Conservation (phyloP, 2,888 invertebrate species). For the Calameuta idolon region DNA sequence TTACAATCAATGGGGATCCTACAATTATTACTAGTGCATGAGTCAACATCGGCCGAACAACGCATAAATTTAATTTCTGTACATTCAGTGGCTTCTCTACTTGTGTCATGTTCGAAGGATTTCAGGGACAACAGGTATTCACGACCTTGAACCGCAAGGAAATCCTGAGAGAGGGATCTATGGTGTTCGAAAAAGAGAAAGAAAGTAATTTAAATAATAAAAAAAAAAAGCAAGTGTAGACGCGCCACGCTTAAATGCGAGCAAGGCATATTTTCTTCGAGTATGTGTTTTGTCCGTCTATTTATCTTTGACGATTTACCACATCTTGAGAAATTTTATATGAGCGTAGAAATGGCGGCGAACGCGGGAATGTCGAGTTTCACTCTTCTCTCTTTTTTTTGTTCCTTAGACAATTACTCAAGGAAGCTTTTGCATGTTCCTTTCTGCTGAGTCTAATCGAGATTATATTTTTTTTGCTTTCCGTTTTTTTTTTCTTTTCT, state of each 20-base stretch:
- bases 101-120: background rate
- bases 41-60: background rate
- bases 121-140: background rate
- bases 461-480: background rate
- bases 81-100: constrained; percentile 2
- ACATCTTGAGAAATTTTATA: background rate
- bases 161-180: background rate
- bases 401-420: background rate
- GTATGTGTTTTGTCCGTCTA: background rate
- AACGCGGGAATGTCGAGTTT: background rate
- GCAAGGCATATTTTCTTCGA: background rate
- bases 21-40: constrained; percentile 60
- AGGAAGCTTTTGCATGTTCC: background rate
- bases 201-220: background rate
- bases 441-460: background rate
- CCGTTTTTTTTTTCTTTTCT: background rate
- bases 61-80: constrained; percentile 1
- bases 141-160: background rate
- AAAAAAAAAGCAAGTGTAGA: background rate
- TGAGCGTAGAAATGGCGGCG: background rate
- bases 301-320: background rate
- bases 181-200: background rate
- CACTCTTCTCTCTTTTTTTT: background rate
- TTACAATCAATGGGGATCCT: constrained; percentile 65
- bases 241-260: background rate